A percentile compares a stretch with the other conserved stretches of the same genome.
phyloP scores from a whole-genome alignment of 2,888 invertebrate genomes.

The Philonicus albiceps region DNA sequence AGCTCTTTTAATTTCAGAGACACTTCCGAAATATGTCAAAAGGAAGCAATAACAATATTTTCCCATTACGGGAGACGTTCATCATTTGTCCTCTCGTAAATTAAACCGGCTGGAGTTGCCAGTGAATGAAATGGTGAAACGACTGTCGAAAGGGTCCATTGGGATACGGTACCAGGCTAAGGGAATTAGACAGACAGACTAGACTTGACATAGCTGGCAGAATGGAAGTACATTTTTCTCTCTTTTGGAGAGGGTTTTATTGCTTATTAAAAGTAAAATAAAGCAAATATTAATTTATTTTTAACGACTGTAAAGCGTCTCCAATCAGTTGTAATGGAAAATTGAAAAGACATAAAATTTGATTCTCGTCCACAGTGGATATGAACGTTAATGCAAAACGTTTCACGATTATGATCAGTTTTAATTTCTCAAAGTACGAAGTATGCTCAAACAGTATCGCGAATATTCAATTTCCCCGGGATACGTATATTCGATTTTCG shows the following conservation, averaged over 20 bases:
- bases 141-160: neutral
- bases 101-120: neutral
- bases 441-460: no score
- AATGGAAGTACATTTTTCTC: neutral
- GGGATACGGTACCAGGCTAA: neutral
- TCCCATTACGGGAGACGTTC: neutral
- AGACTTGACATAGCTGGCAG: neutral
- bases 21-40: neutral
- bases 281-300: neutral
- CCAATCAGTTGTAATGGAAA: neutral
- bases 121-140: neutral
- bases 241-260: neutral
- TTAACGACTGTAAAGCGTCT: neutral
- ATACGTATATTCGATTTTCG: no score
- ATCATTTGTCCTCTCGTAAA: neutral
- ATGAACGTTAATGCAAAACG: no score
- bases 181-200: neutral
- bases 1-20: conserved; percentile 6
- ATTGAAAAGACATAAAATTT: neutral
- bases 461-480: no score
- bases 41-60: conserved; percentile 12
- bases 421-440: no score
- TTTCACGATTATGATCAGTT: no score
- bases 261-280: neutral
- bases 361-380: neutral